Conservation (phyloP, 2,888 invertebrate species). For the Latheticus oryzae region DNA sequence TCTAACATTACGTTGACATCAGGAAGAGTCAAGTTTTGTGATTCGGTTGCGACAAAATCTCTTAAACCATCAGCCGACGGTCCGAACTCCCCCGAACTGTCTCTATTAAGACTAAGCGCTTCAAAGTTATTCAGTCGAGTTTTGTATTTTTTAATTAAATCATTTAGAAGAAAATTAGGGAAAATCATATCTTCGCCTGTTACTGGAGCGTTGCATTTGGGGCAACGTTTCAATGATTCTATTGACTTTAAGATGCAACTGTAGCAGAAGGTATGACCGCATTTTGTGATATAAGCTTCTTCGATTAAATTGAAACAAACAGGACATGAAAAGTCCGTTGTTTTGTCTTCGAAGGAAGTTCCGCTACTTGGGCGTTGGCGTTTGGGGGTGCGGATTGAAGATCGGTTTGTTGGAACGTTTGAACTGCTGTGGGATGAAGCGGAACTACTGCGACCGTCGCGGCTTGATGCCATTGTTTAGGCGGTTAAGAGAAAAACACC, state of each 20-base stretch:
- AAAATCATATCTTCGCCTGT: conserved; percentile 80
- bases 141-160: conserved; percentile 80
- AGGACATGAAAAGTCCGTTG: conserved; percentile 78
- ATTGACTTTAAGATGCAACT: conserved; percentile 80
- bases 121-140: conserved; percentile 67
- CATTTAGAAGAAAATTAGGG: conserved; percentile 88
- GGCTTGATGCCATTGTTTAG: conserved; percentile 59
- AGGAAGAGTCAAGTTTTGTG: conserved; percentile 77
- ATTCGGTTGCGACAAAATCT: conserved; percentile 76
- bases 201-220: conserved; percentile 83
- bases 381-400: conserved; percentile 66
- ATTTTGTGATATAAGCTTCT: conserved; percentile 90
- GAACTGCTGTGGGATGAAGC: conserved; percentile 64
- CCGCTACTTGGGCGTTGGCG: conserved; percentile 69
- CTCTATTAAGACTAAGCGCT: conserved; percentile 62
- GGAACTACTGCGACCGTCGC: conserved; percentile 66
- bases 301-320: conserved; percentile 90
- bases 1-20: conserved; percentile 87
- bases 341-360: conserved; percentile 75
- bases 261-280: conserved; percentile 93
- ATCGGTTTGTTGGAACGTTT: conserved; percentile 61
- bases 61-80: conserved; percentile 69
- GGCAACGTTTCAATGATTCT: conserved; percentile 78
- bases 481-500: conserved; percentile 44
- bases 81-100: conserved; percentile 63